phyloP scores from a whole-genome alignment of 2,113 vertebrate species.

The Coreoperca whiteheadi region DNA sequence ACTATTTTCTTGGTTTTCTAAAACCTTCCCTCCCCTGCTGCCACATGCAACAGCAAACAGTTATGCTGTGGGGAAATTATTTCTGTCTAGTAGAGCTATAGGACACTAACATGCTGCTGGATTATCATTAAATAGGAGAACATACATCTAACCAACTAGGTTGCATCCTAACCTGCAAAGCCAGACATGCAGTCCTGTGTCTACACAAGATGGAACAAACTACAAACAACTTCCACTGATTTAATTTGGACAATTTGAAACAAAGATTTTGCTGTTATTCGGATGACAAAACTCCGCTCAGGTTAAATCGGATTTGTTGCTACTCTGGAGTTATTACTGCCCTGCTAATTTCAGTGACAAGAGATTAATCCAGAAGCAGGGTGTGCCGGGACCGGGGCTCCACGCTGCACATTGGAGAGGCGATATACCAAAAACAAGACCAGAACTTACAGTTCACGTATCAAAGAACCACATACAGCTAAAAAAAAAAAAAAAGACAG shows the following conservation, averaged over 20 bases:
- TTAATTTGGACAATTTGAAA: conserved; percentile 21
- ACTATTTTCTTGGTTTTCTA: background rate
- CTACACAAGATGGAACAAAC: background rate
- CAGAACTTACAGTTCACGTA: background rate
- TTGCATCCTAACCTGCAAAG: background rate
- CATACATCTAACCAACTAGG: background rate
- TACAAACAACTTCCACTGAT: conserved; percentile 3
- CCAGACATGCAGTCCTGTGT: background rate
- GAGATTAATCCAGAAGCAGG: conserved; percentile 29
- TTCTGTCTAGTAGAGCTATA: background rate
- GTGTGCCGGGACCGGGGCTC: conserved; percentile 46
- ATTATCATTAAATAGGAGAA: background rate
- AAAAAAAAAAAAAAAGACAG: background rate
- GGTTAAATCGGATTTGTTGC: conserved; percentile 24
- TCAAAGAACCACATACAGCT: background rate
- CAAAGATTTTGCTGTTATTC: conserved; percentile 24
- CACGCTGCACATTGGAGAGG: background rate
- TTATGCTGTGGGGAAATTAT: background rate
- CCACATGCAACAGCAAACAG: background rate
- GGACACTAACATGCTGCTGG: background rate
- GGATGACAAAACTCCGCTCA: conserved; percentile 9
- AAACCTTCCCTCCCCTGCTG: background rate
- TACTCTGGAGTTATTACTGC: background rate
- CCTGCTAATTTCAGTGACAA: conserved; percentile 26
- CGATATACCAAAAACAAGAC: background rate